Base-by-base conservation (phyloP, 2,113 vertebrate genomes). In the Ceratotherium simum region DNA sequence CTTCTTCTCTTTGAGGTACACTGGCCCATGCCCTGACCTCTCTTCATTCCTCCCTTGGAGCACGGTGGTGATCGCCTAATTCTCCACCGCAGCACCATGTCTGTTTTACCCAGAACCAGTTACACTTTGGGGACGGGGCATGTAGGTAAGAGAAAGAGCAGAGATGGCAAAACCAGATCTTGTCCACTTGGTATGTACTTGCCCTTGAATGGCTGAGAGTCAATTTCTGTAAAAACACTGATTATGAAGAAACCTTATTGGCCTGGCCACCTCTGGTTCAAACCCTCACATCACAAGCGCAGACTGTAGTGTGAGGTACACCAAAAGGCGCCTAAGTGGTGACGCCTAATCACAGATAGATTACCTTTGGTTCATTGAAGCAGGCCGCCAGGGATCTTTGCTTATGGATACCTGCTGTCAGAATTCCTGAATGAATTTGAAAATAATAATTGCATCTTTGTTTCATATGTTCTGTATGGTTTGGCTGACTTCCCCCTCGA, bases 401-500 rank as follows among this genome's bases (percentile, higher is more conserved):
- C 79, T 76, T 90, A 14, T 75, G 51, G 58, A 36, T 76, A 62
- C 76, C 95, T 96, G 23, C 16, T 62, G 42, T 91, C 60, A 96
- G 76, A 75, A 92, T 90, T 90, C 31, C 73, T 76, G 46, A 91
- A 54, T 75, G 12, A 60, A 88, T 91, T 95, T 82, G 27, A 88
- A 93, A 96, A 73, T 90, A 75, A 75, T 91, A 69, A 79, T 69
- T 78, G 21, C 48, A 51, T 51, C 23, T 89, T 95, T 69, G 83
- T 60, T 91, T 60, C 48, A 1, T 83, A 51, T n/a, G 29, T 82
- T 90, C 46, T 95, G 4, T 67, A 51, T 97, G 48, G 64, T 73
- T 95, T 96, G 85, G 31, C 67, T 97, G 60, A 72, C 85, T 89
- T 83, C n/a, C 29, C 51, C 65, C 65, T 93, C 62, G 14, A 58